These are phyloP conservation scores for cattle (Bos taurus) DNA, from an alignment of 2,113 vertebrate species.

Conservation along the genomic window DNA sequence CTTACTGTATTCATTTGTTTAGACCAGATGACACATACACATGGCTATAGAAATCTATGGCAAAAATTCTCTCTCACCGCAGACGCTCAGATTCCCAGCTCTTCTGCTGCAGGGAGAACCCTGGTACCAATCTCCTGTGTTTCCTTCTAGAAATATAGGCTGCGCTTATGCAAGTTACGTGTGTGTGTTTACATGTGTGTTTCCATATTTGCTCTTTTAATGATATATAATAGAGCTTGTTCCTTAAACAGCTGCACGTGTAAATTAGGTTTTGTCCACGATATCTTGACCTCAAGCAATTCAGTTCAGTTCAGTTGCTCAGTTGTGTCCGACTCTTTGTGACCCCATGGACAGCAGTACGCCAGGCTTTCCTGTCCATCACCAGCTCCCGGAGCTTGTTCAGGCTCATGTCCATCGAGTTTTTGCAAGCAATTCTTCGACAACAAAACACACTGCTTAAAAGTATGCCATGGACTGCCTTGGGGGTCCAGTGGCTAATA, in stretches of 20 bases:
- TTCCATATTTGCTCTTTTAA: neutral
- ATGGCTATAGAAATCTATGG: neutral
- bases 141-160: neutral
- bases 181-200: too few relatives aligned
- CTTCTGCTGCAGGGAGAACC: neutral
- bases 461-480: neutral
- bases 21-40: neutral
- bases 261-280: neutral
- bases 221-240: neutral
- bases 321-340: neutral
- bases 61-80: neutral
- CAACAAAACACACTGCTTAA: neutral
- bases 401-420: neutral
- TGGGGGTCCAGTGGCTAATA: neutral
- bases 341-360: neutral
- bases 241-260: neutral
- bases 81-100: neutral
- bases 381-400: neutral
- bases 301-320: neutral
- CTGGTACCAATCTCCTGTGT: neutral
- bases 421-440: neutral
- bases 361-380: neutral
- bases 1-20: neutral
- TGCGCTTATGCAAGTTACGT: accelerated
- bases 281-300: neutral